phyloP scores from a whole-genome alignment of 53 echinoderm and acorn worm species.

The Paracentrotus lividus region DNA sequence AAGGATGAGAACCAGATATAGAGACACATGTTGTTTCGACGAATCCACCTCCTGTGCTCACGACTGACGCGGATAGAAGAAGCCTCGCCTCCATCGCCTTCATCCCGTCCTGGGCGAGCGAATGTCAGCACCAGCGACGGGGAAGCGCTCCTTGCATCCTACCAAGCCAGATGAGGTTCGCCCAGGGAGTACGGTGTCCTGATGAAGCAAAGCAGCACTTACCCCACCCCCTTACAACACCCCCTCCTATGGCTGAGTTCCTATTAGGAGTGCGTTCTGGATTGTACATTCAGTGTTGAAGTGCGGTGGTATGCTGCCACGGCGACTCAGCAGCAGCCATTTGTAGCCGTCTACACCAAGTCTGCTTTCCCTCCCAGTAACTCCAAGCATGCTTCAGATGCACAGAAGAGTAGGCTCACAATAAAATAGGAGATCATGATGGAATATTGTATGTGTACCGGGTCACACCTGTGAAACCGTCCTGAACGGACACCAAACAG shows the following conservation, averaged over 20 bases:
- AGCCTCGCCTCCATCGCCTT: slow-evolving; percentile 82
- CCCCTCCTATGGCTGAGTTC: slow-evolving; percentile 99
- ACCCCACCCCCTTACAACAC: slow-evolving; percentile 99
- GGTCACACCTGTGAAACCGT: too few relatives aligned
- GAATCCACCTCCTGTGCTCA: slow-evolving; percentile 85
- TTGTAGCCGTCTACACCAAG: slow-evolving; percentile 64
- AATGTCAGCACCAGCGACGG: slow-evolving; percentile 85
- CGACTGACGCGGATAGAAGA: slow-evolving; percentile 88
- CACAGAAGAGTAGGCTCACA: slow-evolving; percentile 88
- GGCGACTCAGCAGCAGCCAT: too few relatives aligned
- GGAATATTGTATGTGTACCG: too few relatives aligned
- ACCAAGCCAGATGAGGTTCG: slow-evolving; percentile 98
- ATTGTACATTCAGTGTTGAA: slow-evolving; percentile 92
- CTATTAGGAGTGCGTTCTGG: slow-evolving; percentile 98
- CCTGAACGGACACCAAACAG: too few relatives aligned
- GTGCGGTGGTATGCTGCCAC: slow-evolving; percentile 46
- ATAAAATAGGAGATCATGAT: too few relatives aligned
- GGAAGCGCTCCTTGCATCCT: slow-evolving; percentile 85
- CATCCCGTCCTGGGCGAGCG: slow-evolving; percentile 96
- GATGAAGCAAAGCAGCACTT: slow-evolving; percentile 80
- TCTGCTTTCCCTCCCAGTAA: slow-evolving; percentile 84
- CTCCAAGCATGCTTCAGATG: slow-evolving; percentile 95
- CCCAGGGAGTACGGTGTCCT: slow-evolving; percentile 90
- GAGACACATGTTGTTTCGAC: slow-evolving; percentile 84
- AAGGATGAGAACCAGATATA: slow-evolving; percentile 26